Evolutionary conservation across 2,797 vertebrate species (phyloP).

Genomic region (Onychomys torridus): DNA sequence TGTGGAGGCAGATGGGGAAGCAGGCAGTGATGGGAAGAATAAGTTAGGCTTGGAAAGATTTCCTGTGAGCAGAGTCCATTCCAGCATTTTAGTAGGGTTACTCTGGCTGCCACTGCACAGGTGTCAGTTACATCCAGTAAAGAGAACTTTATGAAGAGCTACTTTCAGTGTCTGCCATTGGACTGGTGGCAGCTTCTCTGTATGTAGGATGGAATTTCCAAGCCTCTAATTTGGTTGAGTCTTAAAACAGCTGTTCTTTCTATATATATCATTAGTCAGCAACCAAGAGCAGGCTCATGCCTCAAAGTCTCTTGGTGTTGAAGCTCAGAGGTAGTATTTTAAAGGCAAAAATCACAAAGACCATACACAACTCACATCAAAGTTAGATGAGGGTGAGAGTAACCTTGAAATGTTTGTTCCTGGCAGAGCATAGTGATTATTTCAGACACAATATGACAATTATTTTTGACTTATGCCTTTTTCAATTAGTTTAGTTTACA

Average conservation of each 20-base stretch:
- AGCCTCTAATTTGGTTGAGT: neutral
- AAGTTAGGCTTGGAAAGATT: conserved; percentile 16
- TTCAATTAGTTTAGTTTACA: neutral
- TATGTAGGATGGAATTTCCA: neutral
- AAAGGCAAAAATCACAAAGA: neutral
- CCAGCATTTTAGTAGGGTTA: neutral
- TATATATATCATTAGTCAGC: neutral
- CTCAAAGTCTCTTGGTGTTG: neutral
- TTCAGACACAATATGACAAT: neutral
- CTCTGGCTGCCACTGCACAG: neutral
- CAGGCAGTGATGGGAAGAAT: neutral
- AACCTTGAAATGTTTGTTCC: neutral
- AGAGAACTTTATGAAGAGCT: conserved; percentile 26
- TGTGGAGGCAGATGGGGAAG: neutral
- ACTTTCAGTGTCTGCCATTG: neutral
- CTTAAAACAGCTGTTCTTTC: neutral
- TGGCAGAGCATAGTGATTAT: neutral
- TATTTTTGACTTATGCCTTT: neutral
- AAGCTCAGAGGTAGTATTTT: neutral
- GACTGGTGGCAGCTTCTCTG: neutral
- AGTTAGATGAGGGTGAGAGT: neutral
- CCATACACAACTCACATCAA: neutral
- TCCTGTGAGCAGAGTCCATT: neutral
- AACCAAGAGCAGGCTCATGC: neutral
- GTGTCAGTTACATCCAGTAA: neutral